Evolutionary conservation across 2,888 invertebrate genomes (phyloP).

Genomic region (Malacosoma neustria): DNA sequence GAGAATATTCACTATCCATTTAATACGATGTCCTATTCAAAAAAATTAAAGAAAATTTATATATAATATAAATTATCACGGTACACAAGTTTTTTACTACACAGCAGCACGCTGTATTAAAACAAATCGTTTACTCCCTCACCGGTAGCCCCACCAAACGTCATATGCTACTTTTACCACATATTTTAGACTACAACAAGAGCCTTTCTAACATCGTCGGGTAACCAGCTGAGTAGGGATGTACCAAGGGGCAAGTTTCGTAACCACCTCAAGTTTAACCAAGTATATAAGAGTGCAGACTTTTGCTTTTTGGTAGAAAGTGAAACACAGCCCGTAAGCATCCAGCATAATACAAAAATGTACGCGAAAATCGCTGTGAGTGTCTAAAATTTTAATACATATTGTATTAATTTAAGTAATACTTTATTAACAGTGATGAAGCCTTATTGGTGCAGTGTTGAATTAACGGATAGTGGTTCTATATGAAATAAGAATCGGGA

Average conservation of each 20-base stretch:
- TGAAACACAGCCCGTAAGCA: constrained; percentile 24
- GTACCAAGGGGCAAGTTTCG: constrained; percentile 56
- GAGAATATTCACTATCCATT: no score
- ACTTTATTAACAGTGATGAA: neutral
- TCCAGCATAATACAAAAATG: constrained; percentile 63
- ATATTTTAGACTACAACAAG: constrained; percentile 10
- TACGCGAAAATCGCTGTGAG: constrained; percentile 71
- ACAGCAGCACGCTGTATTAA: neutral
- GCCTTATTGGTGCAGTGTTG: no score
- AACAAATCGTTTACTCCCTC: neutral
- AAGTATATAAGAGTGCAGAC: constrained; percentile 36
- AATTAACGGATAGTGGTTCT: no score
- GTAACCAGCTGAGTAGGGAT: constrained; percentile 60
- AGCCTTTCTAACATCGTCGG: constrained; percentile 46
- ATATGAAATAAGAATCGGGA: no score
- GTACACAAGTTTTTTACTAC: neutral
- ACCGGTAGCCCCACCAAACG: constrained; percentile 33
- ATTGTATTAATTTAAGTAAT: neutral
- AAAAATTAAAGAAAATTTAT: no score
- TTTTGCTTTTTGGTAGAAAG: constrained; percentile 39
- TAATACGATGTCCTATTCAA: no score
- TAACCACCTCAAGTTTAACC: constrained; percentile 25
- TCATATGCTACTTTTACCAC: constrained; percentile 25
- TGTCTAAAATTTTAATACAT: constrained; percentile 9
- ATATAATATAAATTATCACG: no score